These are phyloP conservation scores for Paradoxurus hermaphroditus DNA, from an alignment of 2,113 vertebrate species.

Conservation along the genomic window DNA sequence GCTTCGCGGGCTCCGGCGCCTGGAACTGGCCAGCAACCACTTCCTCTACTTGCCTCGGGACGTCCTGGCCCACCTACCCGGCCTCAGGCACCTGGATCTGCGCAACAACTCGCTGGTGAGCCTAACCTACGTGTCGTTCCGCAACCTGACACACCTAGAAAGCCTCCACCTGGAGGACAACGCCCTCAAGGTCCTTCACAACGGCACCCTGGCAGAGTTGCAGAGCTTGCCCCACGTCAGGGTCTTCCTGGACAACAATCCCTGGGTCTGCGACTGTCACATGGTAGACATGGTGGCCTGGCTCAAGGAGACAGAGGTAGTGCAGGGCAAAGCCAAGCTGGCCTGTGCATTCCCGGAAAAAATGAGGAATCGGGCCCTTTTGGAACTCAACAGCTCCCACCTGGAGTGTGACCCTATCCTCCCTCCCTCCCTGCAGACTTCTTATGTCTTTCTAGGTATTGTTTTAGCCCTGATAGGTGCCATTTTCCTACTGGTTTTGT, in stretches of 20 bases:
- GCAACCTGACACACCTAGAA: conserved; percentile 78
- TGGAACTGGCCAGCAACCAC: conserved; percentile 90
- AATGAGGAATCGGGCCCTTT: conserved; percentile 80
- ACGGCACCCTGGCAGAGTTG: conserved; percentile 82
- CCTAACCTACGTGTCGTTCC: conserved; percentile 84
- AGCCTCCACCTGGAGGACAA: conserved; percentile 92
- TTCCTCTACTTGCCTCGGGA: conserved; percentile 85
- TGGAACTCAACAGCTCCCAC: conserved; percentile 82
- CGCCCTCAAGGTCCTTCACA: conserved; percentile 83
- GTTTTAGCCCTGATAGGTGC: conserved; percentile 97
- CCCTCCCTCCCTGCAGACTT: conserved; percentile 90
- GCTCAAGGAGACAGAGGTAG: conserved; percentile 87
- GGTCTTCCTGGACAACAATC: conserved; percentile 85
- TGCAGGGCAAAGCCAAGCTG: conserved; percentile 80
- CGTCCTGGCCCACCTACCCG: conserved; percentile 79
- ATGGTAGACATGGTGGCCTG: conserved; percentile 86
- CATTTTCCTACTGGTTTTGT: conserved; percentile 97
- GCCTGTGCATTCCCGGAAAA: conserved; percentile 85
- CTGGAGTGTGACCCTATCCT: conserved; percentile 83
- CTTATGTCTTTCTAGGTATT: conserved; percentile 95
- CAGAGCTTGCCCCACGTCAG: conserved; percentile 76
- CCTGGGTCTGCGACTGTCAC: conserved; percentile 93
- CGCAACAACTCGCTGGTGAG: conserved; percentile 91
- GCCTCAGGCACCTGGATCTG: conserved; percentile 87
- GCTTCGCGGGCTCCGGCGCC: conserved; percentile 81